Base-by-base conservation (phyloP, 2,113 vertebrate species). In the Ctenomys sociabilis region DNA sequence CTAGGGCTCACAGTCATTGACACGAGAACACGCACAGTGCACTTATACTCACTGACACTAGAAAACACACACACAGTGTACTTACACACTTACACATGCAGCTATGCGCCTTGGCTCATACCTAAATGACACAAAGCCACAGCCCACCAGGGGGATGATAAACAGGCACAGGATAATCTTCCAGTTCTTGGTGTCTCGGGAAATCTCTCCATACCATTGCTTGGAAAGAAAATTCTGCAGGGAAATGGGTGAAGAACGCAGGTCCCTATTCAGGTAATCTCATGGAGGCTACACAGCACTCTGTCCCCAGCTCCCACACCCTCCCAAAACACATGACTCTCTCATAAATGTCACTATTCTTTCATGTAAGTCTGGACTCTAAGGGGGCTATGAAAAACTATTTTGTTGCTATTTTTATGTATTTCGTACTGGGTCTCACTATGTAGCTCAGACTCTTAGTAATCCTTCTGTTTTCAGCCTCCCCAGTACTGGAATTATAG, bases 131-230 rank as follows among this genome's bases (percentile, higher is more conserved):
- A 99, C 98, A 95, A 99, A 99, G 93, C 99, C 98, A 30, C 99
- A 99, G 98, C 98, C 99, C 96, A 99, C 99, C 59, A 99, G 97
- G 4, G 99, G 99, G 72, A 99, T 99, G 85, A 99, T 98, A n/a
- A 99, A 97, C 85, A 99, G 99, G 95, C 99, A 99, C 91, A 99
- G 72, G 35, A 99, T 98, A 3, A 99, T 98, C 97, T 99, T 99
- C 99, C 99, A 99, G 80, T 99, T 99, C 61, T 99, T 99, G 61
- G 99, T 99, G 95, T 99, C 99, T 91, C 99, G 99, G 40, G 99
- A 99, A 85, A 99, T 99, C 97, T 99, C 99, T 49, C 99, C 99
- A 61, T 99, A 99, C 99, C 99, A 99, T 87, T 99, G 99, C 97
- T 99, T 99, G 81, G 99, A 99, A 92, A 99, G 98, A 91, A 99